A percentile compares a stretch with the other conserved stretches of the same genome.
Evolutionary conservation across 1,140 invertebrate genomes (phyloP).

Genomic region (Drosophila lowei): DNA sequence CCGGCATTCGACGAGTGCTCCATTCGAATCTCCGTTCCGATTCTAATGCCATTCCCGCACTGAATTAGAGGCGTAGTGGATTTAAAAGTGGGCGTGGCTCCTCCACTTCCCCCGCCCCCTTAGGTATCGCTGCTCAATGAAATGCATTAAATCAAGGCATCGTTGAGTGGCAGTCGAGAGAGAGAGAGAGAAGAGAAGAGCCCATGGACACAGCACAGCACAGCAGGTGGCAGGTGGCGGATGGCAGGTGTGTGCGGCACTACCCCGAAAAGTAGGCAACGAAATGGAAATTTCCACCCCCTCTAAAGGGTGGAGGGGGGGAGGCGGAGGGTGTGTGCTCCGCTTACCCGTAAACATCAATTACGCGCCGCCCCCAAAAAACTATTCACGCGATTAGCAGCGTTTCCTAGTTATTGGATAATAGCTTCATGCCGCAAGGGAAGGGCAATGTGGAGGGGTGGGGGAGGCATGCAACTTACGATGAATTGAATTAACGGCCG

Average conservation of each 20-base stretch:
- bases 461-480: constrained; percentile 41
- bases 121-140: constrained; percentile 69
- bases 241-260: neutral
- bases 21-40: too few species aligned
- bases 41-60: neutral
- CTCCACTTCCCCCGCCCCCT: too few species aligned
- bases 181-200: too few species aligned
- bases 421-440: constrained; percentile 39
- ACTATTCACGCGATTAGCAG: constrained; percentile 80
- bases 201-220: constrained; percentile 18
- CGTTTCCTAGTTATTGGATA: constrained; percentile 74
- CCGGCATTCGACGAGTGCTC: constrained; percentile 2
- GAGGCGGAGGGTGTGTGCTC: constrained; percentile 5
- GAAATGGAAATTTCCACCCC: constrained; percentile 63
- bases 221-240: constrained; percentile 40
- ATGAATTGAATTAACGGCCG: constrained; percentile 79
- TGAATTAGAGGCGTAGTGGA: constrained; percentile 13
- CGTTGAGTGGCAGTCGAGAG: constrained; percentile 68
- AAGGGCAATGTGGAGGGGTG: neutral
- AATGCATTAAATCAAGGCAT: constrained; percentile 81
- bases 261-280: constrained; percentile 64
- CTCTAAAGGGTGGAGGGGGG: neutral
- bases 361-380: constrained; percentile 70
- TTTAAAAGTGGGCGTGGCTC: constrained; percentile 22
- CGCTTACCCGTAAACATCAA: constrained; percentile 74